phyloP scores from a whole-genome alignment of 2,797 vertebrate species.

The Acanthiza pusilla region DNA sequence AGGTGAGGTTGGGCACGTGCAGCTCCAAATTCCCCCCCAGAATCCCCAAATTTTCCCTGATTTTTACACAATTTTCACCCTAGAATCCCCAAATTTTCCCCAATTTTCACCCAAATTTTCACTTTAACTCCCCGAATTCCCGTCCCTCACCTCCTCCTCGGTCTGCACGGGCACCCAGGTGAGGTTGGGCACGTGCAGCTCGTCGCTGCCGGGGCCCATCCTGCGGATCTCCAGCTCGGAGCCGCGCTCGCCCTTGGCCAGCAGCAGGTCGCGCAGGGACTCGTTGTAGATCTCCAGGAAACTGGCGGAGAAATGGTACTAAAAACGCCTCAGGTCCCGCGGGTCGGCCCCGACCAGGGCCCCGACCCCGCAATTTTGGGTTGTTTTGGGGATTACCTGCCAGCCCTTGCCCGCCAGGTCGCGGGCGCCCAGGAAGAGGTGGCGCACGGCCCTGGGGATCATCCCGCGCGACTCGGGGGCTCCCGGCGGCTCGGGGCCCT shows the following conservation, averaged over 20 bases:
- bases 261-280: neutral
- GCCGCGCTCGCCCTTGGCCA: rapidly evolving
- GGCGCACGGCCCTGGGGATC: neutral
- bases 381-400: neutral
- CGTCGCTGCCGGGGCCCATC: neutral
- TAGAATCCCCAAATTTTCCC: no score
- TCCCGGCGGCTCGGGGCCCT: neutral
- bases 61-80: no score
- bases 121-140: no score
- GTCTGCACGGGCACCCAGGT: no score
- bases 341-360: neutral
- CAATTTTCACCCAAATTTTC: no score
- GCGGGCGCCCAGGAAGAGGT: neutral
- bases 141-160: no score
- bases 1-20: no score
- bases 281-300: neutral
- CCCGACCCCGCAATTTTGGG: neutral
- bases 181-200: neutral
- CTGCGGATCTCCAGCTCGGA: neutral
- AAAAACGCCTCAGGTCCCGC: rapidly evolving
- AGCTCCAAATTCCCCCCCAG: no score
- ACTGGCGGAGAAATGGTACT: neutral
- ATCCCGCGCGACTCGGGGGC: neutral
- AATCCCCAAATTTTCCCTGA: no score
- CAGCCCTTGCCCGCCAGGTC: neutral